Percentiles rank a stretch among this genome's conserved stretches.
These are phyloP conservation scores for Rhorus exstirpatorius DNA, from an alignment of 2,888 invertebrate genomes.

Conservation along the genomic window DNA sequence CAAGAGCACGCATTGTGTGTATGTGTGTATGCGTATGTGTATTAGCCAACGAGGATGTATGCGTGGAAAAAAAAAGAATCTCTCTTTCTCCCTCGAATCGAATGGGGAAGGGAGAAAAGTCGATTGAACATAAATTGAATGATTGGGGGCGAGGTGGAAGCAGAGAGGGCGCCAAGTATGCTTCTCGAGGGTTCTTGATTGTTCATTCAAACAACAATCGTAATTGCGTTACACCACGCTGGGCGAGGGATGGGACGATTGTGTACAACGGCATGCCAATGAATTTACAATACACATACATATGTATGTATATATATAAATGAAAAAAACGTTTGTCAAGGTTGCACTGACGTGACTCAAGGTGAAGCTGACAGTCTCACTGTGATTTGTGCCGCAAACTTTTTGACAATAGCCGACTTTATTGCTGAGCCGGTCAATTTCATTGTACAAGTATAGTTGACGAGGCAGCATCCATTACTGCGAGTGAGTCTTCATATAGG, in stretches of 20 bases:
- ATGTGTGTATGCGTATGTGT: slow-evolving; percentile 5
- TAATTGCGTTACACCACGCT: slow-evolving; percentile 85
- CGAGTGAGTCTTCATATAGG: no score
- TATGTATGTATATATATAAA: background rate
- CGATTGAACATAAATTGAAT: slow-evolving; percentile 86
- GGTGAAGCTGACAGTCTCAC: background rate
- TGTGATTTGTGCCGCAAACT: background rate
- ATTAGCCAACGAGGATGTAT: slow-evolving; percentile 45
- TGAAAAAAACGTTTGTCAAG: no score
- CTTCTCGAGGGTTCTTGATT: slow-evolving; percentile 86
- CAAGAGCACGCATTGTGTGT: background rate
- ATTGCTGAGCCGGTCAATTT: background rate
- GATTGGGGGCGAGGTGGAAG: slow-evolving; percentile 80
- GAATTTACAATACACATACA: slow-evolving; percentile 50
- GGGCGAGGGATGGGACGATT: slow-evolving; percentile 60
- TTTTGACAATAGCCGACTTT: background rate
- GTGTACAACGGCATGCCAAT: slow-evolving; percentile 59
- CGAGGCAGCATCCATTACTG: no score
- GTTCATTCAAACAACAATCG: slow-evolving; percentile 86
- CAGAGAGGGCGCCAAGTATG: slow-evolving; percentile 56
- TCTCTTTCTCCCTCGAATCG: slow-evolving; percentile 36
- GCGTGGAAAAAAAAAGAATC: slow-evolving; percentile 58
- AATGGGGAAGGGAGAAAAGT: slow-evolving; percentile 76
- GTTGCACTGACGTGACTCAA: background rate
- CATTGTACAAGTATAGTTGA: background rate